A percentile compares a stretch with the other conserved stretches of the same genome.
Conservation (phyloP, 2,113 vertebrate species). For the Clarias macrocephalus region DNA sequence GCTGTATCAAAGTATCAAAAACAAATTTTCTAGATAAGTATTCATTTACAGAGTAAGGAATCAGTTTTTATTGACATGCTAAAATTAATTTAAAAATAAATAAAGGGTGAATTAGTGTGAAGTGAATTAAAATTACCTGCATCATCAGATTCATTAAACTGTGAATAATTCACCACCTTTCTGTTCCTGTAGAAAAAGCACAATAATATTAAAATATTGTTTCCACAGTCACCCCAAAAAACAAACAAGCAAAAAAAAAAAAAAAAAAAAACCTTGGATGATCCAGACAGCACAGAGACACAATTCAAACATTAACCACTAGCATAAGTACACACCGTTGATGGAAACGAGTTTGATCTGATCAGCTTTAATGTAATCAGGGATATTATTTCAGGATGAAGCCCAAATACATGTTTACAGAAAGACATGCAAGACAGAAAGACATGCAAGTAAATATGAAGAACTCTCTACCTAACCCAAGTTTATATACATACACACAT, state of each 20-base stretch:
- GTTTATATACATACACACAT: too few relatives aligned
- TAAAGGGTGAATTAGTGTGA: neutral
- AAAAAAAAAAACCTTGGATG: neutral
- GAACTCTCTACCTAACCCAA: too few relatives aligned
- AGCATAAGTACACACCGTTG: too few relatives aligned
- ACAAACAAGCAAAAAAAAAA: too few relatives aligned
- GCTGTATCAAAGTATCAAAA: neutral
- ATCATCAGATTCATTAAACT: conserved; percentile 98
- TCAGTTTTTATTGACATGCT: neutral
- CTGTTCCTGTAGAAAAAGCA: conserved; percentile 83
- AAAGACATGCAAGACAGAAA: too few relatives aligned
- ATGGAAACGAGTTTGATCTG: too few relatives aligned
- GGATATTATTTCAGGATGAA: too few relatives aligned
- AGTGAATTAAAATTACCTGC: conserved; percentile 64
- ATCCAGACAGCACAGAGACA: neutral
- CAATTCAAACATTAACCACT: too few relatives aligned
- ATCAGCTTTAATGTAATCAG: too few relatives aligned
- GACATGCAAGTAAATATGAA: too few relatives aligned
- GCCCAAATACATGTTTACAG: too few relatives aligned
- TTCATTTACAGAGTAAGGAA: neutral
- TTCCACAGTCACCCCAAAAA: neutral
- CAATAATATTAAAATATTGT: neutral
- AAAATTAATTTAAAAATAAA: neutral
- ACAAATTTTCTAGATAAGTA: neutral
- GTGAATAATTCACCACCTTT: conserved; percentile 98